These are phyloP conservation scores for Euzophera pinguis DNA, from an alignment of 2,888 invertebrate species.

Conservation along the genomic window DNA sequence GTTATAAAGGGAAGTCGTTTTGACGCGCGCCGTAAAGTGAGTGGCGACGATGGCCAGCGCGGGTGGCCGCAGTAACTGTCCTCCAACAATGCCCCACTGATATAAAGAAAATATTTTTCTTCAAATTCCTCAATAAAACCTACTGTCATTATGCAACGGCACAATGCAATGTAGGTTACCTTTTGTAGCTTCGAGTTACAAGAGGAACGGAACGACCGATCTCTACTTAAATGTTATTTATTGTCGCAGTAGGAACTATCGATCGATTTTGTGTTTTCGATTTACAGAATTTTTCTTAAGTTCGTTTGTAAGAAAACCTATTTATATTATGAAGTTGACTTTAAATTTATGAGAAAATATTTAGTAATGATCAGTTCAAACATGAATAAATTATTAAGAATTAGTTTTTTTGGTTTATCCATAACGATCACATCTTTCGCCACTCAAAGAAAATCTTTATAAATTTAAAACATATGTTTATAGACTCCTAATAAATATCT, in stretches of 20 bases:
- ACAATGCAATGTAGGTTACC: conserved; percentile 52
- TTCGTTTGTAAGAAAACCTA: conserved; percentile 30
- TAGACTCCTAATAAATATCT: too few relatives aligned
- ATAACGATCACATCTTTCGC: too few relatives aligned
- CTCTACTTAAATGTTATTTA: conserved; percentile 10
- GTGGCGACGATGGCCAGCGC: conserved; percentile 42
- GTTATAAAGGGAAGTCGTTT: conserved; percentile 40
- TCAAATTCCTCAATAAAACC: conserved; percentile 70
- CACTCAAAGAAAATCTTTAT: too few relatives aligned
- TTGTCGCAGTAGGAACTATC: conserved; percentile 1
- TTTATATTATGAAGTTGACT: too few relatives aligned
- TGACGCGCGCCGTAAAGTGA: conserved; percentile 50
- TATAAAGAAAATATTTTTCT: conserved; percentile 79
- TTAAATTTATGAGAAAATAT: too few relatives aligned
- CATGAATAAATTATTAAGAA: too few relatives aligned
- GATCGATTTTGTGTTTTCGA: not conserved
- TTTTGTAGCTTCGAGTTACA: conserved; percentile 29
- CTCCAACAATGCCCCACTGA: conserved; percentile 72
- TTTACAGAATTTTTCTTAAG: not conserved
- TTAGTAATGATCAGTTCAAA: too few relatives aligned
- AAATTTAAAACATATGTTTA: too few relatives aligned
- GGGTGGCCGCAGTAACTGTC: conserved; percentile 74
- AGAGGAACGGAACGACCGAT: conserved; percentile 18
- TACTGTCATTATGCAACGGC: conserved; percentile 59
- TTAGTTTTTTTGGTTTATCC: too few relatives aligned